Evolutionary conservation across 2,888 invertebrate genomes (phyloP), one percentile per base, ranked within the genome.

Genomic region (Pyrochroa serraticornis): DNA sequence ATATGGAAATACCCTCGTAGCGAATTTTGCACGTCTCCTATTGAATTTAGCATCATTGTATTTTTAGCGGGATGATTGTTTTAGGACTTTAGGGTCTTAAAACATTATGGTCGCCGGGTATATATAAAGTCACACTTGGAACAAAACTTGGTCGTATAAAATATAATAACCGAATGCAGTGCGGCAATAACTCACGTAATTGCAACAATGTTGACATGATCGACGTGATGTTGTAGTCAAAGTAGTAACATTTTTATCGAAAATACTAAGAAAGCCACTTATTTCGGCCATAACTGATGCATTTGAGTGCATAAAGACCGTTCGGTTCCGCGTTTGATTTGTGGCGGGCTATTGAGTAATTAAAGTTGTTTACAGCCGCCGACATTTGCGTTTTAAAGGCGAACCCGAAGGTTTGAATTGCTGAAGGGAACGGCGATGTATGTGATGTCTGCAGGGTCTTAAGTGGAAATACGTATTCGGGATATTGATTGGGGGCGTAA

Each of bases 321-420:
- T n/a, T 9, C 64, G 60, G 65, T 68, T 66, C 65, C 31, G 22
- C 62, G 53, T 65, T 67, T 70, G 70, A 70, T 71, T 72, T 71
- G 70, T 71, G 64, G 64, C 60, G 63, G 58, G 63, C 64, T 66
- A 64, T 66, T 56, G 41, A 61, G 67, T 68, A 73, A 73, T 73
- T 72, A 72, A 72, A 68, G 67, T 71, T 71, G 71, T 73, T 73
- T 71, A 71, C 70, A 70, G 65, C 65, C 31, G 61, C 54, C 58
- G 62, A 60, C 66, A 69, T 71, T 70, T 67, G 67, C 68, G 66
- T 70, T 69, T 69, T 63, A 68, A 69, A 69, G 64, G 64, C 60
- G 47, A 37, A 31, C 37, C 38, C 59, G 51, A 44, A 50, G 42
- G 43, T 34, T 38, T 37, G 48, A 42, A 52, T 44, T 50, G 58